Base-by-base conservation (phyloP, 2,113 vertebrate species). In the Chionis minor region DNA sequence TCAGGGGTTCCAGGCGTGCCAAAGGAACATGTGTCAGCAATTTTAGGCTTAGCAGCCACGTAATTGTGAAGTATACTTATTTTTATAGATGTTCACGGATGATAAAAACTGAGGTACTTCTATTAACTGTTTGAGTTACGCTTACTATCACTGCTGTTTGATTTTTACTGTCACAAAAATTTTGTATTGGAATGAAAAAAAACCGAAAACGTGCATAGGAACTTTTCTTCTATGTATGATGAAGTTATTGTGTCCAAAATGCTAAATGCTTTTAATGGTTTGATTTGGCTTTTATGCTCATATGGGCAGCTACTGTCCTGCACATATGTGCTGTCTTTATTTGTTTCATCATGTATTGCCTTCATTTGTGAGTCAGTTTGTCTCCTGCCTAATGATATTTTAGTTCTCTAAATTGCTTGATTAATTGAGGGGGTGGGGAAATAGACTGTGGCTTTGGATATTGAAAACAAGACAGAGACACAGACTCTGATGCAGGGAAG, bases 21-120 rank as follows among this genome's bases (percentile, higher is more conserved):
- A 86, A 33, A 95, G 78, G 70, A 82, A 45, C 78, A 54, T 10
- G 35, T 89, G 92, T 93, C 92, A 92, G 78, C 86, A 93, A 38
- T 92, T 96, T 85, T 51, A 80, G 72, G 23, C 82, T 88, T 86
- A 72, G 56, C 7, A 22, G 49, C 54, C 70, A 81, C 7, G 1
- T 95, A 89, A 78, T 55, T 87, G 52, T 91, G 62, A 88, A 83
- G 67, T 59, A 5, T 7, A 28, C 13, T 62, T 78, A 17, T 56
- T 38, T 69, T 88, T 84, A 40, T 77, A 32, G n/a, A 47, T 79
- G 69, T 22, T 91, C 24, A 33, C 92, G 44, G 70, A 58, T 79
- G 42, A 54, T 59, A 22, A 79, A 92, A 84, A 0, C 10, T 28
- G 70, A 56, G 30, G 59, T 6, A 23, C 85, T 92, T 59, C 61